Conservation (phyloP, 2,888 invertebrate genomes). For the Dimorphilus gyrociliatus region DNA sequence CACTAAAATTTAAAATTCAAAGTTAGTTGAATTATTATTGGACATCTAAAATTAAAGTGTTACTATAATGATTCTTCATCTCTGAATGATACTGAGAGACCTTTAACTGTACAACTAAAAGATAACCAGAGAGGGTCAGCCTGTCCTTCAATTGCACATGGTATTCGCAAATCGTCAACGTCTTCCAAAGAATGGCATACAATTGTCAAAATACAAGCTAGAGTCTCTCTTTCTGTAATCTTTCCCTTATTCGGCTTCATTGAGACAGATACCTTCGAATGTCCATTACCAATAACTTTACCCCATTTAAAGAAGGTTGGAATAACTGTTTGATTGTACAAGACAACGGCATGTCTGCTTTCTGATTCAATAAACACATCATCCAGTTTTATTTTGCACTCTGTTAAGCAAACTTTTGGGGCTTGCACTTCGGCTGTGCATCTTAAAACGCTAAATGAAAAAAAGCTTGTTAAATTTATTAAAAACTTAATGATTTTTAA, state of each 20-base stretch:
- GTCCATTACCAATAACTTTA: constrained; percentile 12
- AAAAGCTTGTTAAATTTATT: too few species aligned
- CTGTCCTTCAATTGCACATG: constrained; percentile 28
- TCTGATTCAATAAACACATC: constrained; percentile 27
- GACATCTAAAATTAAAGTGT: too few species aligned
- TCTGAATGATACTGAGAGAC: constrained; percentile 23
- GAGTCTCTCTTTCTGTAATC: too few species aligned
- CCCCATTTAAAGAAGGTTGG: constrained; percentile 22
- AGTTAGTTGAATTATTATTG: too few species aligned
- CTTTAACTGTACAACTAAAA: constrained; percentile 21
- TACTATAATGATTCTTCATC: too few species aligned
- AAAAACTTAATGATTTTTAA: too few species aligned
- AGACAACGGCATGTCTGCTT: constrained; percentile 15
- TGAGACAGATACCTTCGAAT: too few species aligned
- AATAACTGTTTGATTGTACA: constrained; percentile 31
- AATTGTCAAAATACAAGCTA: too few species aligned
- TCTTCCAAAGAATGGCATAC: too few species aligned
- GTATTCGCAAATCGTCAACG: constrained; percentile 11
- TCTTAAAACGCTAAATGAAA: too few species aligned
- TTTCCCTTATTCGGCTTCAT: too few species aligned
- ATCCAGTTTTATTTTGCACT: constrained; percentile 20
- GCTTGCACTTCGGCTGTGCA: constrained; percentile 31
- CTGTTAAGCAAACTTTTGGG: constrained; percentile 23
- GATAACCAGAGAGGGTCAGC: constrained; percentile 20
- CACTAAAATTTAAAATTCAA: too few species aligned